These are phyloP conservation scores for Dasysyrphus albostriatus DNA, from an alignment of 2,888 invertebrate genomes.

Conservation along the genomic window DNA sequence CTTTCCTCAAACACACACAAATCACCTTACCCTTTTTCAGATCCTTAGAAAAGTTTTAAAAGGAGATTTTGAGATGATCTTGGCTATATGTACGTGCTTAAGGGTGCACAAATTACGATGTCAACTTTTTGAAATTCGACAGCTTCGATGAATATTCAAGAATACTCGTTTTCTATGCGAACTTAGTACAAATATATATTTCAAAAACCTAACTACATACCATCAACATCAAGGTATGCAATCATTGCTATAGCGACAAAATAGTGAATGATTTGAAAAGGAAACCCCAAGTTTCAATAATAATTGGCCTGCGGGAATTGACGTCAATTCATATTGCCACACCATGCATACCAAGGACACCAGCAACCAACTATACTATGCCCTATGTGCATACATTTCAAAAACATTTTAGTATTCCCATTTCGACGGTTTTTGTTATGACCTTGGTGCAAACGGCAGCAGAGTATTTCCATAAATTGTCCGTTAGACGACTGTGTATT, in stretches of 20 bases:
- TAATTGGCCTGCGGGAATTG: conserved; percentile 38
- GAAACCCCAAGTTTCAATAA: conserved; percentile 46
- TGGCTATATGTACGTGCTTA: conserved; percentile 19
- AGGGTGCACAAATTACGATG: conserved; percentile 59
- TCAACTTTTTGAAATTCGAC: conserved; percentile 49
- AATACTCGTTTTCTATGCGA: neutral
- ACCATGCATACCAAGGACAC: neutral
- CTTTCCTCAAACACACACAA: neutral
- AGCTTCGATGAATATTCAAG: conserved; percentile 34
- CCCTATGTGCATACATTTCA: conserved; percentile 21
- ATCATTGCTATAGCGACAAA: neutral
- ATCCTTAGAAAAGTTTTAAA: neutral
- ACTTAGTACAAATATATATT: neutral
- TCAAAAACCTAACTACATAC: neutral
- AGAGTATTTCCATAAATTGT: conserved; percentile 67
- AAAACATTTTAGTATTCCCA: conserved; percentile 9
- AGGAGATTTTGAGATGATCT: neutral
- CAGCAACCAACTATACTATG: neutral
- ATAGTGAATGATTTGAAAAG: conserved; percentile 17
- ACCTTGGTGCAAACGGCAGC: conserved; percentile 60
- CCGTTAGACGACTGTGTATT: conserved; percentile 59
- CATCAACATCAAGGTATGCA: neutral
- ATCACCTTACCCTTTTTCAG: neutral
- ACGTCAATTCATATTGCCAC: conserved; percentile 19
- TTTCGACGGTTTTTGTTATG: conserved; percentile 36